phyloP scores from a whole-genome alignment of 1,140 invertebrate species.

The Gonatopus flavifemur region DNA sequence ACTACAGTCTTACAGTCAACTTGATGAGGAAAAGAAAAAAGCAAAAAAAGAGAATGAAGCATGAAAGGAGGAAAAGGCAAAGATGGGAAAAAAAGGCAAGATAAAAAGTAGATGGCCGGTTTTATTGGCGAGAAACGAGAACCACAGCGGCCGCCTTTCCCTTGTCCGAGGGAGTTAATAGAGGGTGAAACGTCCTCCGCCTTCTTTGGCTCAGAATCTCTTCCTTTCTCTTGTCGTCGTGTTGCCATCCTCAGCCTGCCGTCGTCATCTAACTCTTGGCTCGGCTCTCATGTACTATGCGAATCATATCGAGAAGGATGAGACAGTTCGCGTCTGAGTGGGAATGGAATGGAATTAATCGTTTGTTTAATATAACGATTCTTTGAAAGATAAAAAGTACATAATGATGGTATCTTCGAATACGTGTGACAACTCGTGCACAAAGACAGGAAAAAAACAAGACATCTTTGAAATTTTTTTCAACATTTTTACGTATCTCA shows the following conservation, averaged over 20 bases:
- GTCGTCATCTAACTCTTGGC: too few species aligned
- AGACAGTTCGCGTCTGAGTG: too few species aligned
- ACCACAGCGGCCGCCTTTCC: constrained; percentile 51
- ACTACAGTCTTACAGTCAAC: constrained; percentile 6
- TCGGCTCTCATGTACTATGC: constrained; percentile 26
- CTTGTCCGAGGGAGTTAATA: constrained; percentile 58
- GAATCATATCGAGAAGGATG: constrained; percentile 15
- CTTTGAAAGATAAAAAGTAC: too few species aligned
- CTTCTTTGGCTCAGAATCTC: constrained; percentile 31
- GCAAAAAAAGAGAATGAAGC: neutral
- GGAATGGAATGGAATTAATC: too few species aligned
- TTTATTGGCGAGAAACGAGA: constrained; percentile 43
- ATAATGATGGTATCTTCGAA: too few species aligned
- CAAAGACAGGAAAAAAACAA: too few species aligned
- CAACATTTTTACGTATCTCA: too few species aligned
- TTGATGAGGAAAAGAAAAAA: neutral
- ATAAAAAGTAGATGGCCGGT: constrained; percentile 29
- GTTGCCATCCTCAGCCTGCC: constrained; percentile 20
- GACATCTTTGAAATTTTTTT: too few species aligned
- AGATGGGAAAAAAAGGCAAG: constrained; percentile 9
- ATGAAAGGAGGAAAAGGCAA: neutral
- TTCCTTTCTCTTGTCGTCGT: constrained; percentile 19
- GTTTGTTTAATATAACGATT: too few species aligned
- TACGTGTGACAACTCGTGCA: too few species aligned
- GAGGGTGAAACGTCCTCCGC: constrained; percentile 56